These are phyloP conservation scores for Drosophila nigrodunni DNA, from an alignment of 1,140 invertebrate species.

Conservation along the genomic window DNA sequence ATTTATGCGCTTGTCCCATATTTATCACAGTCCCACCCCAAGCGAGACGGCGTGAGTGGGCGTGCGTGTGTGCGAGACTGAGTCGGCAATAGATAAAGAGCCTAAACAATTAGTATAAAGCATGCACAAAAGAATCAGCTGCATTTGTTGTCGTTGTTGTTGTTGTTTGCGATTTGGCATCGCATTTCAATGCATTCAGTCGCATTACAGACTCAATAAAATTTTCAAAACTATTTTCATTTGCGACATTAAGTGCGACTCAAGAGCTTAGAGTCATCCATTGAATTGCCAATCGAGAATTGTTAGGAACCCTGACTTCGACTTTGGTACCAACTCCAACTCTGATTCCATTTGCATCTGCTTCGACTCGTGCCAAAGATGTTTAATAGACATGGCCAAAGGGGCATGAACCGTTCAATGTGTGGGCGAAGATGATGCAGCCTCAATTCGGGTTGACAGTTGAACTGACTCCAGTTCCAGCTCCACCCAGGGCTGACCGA, in stretches of 20 bases:
- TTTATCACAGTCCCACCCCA: conserved; percentile 47
- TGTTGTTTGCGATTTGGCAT: neutral
- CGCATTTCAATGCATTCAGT: conserved; percentile 35
- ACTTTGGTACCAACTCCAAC: conserved; percentile 11
- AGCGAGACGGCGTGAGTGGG: conserved; percentile 12
- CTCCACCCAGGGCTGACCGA: conserved; percentile 44
- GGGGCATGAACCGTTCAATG: conserved; percentile 36
- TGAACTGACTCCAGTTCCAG: conserved; percentile 44
- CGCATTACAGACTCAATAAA: conserved; percentile 59
- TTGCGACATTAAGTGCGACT: conserved; percentile 24
- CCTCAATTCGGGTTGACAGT: conserved; percentile 74
- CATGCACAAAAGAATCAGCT: conserved; percentile 44
- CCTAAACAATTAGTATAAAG: conserved; percentile 69
- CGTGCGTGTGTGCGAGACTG: neutral
- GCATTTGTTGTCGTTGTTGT: conserved; percentile 20
- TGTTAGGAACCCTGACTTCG: neutral
- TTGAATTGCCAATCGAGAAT: conserved; percentile 20
- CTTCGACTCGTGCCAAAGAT: conserved; percentile 68
- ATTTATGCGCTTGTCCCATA: conserved; percentile 70
- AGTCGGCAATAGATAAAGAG: conserved; percentile 18
- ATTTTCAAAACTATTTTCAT: conserved; percentile 63
- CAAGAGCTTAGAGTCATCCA: conserved; percentile 10
- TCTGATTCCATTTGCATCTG: conserved; percentile 4
- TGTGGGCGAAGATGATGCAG: conserved; percentile 62
- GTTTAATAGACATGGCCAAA: conserved; percentile 62